These are phyloP conservation scores for Thecocarcelia acutangulata DNA, from an alignment of 2,888 invertebrate genomes.

Conservation along the genomic window DNA sequence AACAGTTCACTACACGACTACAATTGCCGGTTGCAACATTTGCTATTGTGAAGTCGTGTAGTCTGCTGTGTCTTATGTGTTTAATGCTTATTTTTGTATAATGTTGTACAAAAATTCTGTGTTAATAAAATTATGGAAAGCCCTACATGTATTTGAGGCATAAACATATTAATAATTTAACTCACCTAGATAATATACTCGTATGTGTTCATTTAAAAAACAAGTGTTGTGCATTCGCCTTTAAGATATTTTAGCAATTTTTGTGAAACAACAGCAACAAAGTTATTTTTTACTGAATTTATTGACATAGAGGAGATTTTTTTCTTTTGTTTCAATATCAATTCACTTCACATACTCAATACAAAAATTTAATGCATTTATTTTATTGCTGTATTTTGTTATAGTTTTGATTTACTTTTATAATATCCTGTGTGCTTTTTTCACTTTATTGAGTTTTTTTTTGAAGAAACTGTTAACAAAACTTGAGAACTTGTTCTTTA, in stretches of 20 bases:
- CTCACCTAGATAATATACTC: slow-evolving; percentile 22
- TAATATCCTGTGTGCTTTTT: no score
- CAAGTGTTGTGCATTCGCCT: neutral
- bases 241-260: neutral
- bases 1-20: no score
- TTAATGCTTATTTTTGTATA: no score
- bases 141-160: no score
- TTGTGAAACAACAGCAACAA: slow-evolving; percentile 4
- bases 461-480: neutral
- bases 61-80: no score
- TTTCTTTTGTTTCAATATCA: neutral
- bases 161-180: neutral
- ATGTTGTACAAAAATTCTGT: no score
- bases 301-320: slow-evolving; percentile 27
- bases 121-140: no score
- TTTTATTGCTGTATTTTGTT: neutral
- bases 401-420: no score
- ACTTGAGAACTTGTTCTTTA: slow-evolving; percentile 3
- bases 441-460: neutral
- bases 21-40: no score
- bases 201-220: slow-evolving; percentile 9
- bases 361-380: slow-evolving; percentile 8
- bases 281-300: slow-evolving; percentile 40
- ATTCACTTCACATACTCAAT: slow-evolving; percentile 3
- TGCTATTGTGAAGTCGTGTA: no score